phyloP scores from a whole-genome alignment of 2,888 invertebrate genomes.

The Erynnis tages region DNA sequence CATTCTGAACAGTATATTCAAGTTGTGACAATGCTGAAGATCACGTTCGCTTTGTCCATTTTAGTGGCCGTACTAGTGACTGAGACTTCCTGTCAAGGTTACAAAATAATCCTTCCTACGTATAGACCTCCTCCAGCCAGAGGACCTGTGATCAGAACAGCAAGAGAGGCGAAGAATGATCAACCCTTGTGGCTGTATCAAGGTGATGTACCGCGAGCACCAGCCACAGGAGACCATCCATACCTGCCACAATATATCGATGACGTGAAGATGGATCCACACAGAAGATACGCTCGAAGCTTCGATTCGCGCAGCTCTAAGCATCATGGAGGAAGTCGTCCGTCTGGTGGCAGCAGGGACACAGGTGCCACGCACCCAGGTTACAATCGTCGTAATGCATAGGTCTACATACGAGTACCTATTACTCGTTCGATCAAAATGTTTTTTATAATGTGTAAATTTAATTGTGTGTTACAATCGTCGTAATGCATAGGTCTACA shows the following conservation, averaged over 20 bases:
- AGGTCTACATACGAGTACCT: no score
- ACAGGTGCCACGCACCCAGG: conserved; percentile 51
- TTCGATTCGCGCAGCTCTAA: conserved; percentile 45
- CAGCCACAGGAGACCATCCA: conserved; percentile 40
- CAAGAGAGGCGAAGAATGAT: conserved; percentile 35
- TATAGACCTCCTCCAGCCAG: conserved; percentile 38
- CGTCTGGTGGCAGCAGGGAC: conserved; percentile 39
- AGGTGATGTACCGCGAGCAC: conserved; percentile 37
- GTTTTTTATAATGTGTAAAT: no score
- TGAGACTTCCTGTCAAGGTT: conserved; percentile 37
- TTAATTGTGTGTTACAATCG: no score
- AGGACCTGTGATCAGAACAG: conserved; percentile 35
- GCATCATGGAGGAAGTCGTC: conserved; percentile 40
- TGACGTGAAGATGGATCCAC: conserved; percentile 39
- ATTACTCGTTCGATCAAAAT: no score
- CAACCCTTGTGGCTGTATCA: conserved; percentile 38
- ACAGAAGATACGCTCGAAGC: conserved; percentile 43
- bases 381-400: conserved; percentile 40
- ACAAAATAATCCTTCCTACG: conserved; percentile 37
- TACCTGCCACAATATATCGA: conserved; percentile 40
- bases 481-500: no score
- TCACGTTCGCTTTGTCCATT: conserved; percentile 27
- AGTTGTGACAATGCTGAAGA: conserved; percentile 6
- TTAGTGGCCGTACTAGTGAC: conserved; percentile 35
- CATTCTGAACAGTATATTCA: no score